These are phyloP conservation scores for Acleris holmiana DNA, from an alignment of 2,888 invertebrate species.

Conservation along the genomic window DNA sequence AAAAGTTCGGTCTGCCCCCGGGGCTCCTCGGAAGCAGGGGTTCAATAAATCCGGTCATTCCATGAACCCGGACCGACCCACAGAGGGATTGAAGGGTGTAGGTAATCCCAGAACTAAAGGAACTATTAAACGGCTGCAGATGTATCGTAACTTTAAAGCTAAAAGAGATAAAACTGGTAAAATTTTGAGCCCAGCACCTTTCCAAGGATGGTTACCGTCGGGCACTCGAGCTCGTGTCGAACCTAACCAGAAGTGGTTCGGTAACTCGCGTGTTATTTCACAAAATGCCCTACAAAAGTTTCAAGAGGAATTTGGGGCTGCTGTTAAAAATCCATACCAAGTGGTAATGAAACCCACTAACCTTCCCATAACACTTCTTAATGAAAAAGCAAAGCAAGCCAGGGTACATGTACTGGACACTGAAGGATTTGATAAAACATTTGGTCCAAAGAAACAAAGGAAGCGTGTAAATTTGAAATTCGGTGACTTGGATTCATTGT, in stretches of 20 bases:
- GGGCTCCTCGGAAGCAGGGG: constrained; percentile 92
- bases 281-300: constrained; percentile 95
- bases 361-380: constrained; percentile 96
- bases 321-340: constrained; percentile 97
- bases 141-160: constrained; percentile 99
- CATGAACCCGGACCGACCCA: constrained; percentile 96
- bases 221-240: constrained; percentile 97
- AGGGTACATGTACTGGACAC: constrained; percentile 98
- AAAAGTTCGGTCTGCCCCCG: constrained; percentile 89
- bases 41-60: constrained; percentile 95
- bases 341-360: constrained; percentile 98
- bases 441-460: constrained; percentile 96
- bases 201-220: constrained; percentile 94
- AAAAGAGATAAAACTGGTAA: constrained; percentile 95
- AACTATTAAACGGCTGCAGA: constrained; percentile 97
- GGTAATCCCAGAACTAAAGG: constrained; percentile 93
- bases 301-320: constrained; percentile 97
- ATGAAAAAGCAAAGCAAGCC: constrained; percentile 95
- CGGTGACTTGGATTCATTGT: constrained; percentile 91
- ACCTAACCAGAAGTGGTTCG: constrained; percentile 99
- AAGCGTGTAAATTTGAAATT: constrained; percentile 93
- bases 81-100: constrained; percentile 92
- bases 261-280: constrained; percentile 98
- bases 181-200: constrained; percentile 97
- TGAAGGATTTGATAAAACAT: constrained; percentile 96